phyloP scores from a whole-genome alignment of 2,888 invertebrate species.

The Diarsia dahlii region DNA sequence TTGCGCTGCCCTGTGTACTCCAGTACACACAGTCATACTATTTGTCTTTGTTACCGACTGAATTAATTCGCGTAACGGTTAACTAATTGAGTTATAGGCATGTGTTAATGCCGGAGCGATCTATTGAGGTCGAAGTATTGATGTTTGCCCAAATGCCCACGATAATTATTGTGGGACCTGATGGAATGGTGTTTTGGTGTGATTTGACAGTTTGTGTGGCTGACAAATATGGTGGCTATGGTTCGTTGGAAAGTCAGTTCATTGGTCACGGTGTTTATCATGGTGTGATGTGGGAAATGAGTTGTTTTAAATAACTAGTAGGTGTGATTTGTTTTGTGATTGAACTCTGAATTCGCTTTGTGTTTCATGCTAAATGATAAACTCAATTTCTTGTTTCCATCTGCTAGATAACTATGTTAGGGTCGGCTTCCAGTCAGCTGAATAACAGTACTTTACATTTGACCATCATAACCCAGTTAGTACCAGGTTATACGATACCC shows the following conservation, averaged over 20 bases:
- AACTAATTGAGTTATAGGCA: slow-evolving; percentile 69
- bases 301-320: not conserved
- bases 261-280: slow-evolving; percentile 1
- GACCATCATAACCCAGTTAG: too few species aligned
- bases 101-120: slow-evolving; percentile 57
- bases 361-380: not conserved
- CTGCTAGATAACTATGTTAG: too few species aligned
- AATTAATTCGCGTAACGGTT: slow-evolving; percentile 66
- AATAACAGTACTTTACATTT: too few species aligned
- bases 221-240: slow-evolving; percentile 16
- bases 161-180: slow-evolving; percentile 54
- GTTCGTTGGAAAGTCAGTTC: slow-evolving; percentile 7
- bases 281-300: not conserved
- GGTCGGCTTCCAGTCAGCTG: too few species aligned
- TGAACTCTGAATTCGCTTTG: not conserved
- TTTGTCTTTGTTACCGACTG: slow-evolving; percentile 67
- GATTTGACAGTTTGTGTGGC: slow-evolving; percentile 38
- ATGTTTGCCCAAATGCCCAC: slow-evolving; percentile 51
- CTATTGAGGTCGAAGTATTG: slow-evolving; percentile 59
- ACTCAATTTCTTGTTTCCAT: not conserved
- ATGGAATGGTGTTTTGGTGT: slow-evolving; percentile 42
- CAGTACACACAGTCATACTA: slow-evolving; percentile 43
- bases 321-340: not conserved
- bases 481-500: too few species aligned
- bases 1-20: slow-evolving; percentile 54